Conservation (phyloP, 2,113 vertebrate species). For the Phainopepla nitens region DNA sequence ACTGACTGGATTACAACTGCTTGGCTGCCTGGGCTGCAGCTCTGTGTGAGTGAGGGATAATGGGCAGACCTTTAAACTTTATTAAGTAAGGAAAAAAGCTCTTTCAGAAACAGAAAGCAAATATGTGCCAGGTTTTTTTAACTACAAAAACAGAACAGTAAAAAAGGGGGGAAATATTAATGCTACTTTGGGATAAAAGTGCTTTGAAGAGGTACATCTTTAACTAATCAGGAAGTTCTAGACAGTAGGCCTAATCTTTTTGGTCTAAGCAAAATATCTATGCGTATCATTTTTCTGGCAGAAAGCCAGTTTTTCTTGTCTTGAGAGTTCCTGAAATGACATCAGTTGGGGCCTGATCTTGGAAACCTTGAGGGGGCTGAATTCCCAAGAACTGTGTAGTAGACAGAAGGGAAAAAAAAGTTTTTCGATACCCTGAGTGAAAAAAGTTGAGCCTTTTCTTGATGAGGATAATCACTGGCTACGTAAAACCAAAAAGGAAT, state of each 20-base stretch:
- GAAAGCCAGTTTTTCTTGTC: not conserved
- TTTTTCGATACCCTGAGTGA: not conserved
- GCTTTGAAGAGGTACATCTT: slow-evolving; percentile 1
- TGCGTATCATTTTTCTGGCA: not conserved
- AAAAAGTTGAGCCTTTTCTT: not conserved
- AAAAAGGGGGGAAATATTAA: not conserved
- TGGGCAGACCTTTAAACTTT: not conserved
- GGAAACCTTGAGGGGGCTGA: not conserved
- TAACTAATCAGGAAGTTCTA: slow-evolving; percentile 31
- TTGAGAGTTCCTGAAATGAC: not conserved
- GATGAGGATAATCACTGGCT: not conserved
- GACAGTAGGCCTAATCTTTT: not conserved
- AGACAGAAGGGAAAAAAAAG: not conserved
- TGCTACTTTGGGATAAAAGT: not conserved
- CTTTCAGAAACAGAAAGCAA: not conserved
- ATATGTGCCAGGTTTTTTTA: not conserved
- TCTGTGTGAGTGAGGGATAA: not conserved
- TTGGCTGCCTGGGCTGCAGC: not conserved
- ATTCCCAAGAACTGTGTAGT: not conserved
- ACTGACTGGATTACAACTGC: not conserved
- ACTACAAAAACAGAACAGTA: not conserved
- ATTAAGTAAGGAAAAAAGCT: not conserved
- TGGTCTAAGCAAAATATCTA: not conserved
- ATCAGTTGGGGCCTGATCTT: not conserved
- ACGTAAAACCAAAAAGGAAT: not conserved